Base-by-base conservation (phyloP, 2,888 invertebrate species). In the Drosophila mulleri region DNA sequence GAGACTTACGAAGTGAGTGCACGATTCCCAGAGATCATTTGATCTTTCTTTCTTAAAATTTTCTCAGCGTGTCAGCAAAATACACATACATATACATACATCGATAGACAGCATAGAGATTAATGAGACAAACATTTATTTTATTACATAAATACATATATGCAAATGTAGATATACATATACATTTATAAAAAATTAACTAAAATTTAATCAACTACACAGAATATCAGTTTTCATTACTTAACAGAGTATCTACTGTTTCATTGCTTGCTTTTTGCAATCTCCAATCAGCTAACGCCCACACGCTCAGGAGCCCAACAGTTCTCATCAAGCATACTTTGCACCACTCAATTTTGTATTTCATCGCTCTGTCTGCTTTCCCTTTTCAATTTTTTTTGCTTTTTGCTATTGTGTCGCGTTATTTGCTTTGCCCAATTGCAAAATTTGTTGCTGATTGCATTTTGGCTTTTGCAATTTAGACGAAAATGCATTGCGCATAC, bases 401-500 rank as follows among this genome's bases (percentile, higher is more conserved):
- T 23, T 45, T 16, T 23, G n/a, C 23, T 48, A 67, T 54, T 80
- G 60, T 66, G 70, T 61, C 50, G 52, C 54, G 53, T 16, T 63
- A 47, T 65, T 58, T 64, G 23, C 44, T 39, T 59, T 67, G 57
- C 47, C 50, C 54, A 57, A 69, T 77, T 71, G 52, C 44, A 20
- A 66, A 63, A 61, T 58, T 54, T 77, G 65, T 70, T 75, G 23
- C 61, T 72, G 77, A 82, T 82, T 72, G 72, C 66, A 47, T 68
- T 73, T 57, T 73, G 65, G 69, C 76, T 63, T 66, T 61, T 39
- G 78, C 78, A 77, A 73, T 77, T 77, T 80, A 16, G 61, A 32
- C 58, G 9, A 16, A 67, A 80, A 76, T 76, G 80, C 81, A 82
- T 78, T 75, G 75, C 79, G 82, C 75, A 81, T 79, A 78, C 67